Evolutionary conservation across 2,797 vertebrate genomes (phyloP).

Genomic region (Lacerta agilis): DNA sequence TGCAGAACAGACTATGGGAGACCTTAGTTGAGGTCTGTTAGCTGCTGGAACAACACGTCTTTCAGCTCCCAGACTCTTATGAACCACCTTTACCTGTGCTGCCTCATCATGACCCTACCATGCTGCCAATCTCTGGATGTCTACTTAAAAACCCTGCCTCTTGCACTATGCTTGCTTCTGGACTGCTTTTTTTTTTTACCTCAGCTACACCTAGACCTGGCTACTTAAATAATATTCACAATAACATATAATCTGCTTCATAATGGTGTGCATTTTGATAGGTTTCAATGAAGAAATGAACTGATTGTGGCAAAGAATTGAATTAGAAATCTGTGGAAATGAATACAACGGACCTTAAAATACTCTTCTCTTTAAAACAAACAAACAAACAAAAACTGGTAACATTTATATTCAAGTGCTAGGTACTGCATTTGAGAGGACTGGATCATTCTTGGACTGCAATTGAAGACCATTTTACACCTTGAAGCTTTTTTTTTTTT

Average conservation of each 20-base stretch:
- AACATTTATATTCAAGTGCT: background rate
- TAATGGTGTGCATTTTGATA: background rate
- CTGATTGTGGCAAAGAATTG: background rate
- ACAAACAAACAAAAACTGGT: background rate
- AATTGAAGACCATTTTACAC: background rate
- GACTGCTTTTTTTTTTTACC: too few species aligned
- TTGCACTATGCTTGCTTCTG: too few species aligned
- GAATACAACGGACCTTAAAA: background rate
- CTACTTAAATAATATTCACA: too few species aligned
- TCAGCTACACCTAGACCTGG: too few species aligned
- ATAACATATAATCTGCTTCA: background rate
- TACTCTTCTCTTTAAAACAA: background rate
- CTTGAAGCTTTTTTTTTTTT: background rate
- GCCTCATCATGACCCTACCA: too few species aligned
- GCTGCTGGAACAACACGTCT: too few species aligned
- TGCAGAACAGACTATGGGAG: too few species aligned
- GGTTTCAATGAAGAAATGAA: background rate
- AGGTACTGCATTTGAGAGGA: background rate
- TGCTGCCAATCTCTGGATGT: too few species aligned
- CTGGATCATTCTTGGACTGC: background rate
- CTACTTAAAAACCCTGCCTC: too few species aligned
- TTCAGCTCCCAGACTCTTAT: too few species aligned
- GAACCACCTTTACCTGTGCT: too few species aligned
- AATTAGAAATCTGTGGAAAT: background rate
- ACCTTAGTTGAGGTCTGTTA: too few species aligned